Percentiles rank a stretch among this genome's conserved stretches.
Conservation (phyloP, 2,113 vertebrate species). For the Siniperca chuatsi region DNA sequence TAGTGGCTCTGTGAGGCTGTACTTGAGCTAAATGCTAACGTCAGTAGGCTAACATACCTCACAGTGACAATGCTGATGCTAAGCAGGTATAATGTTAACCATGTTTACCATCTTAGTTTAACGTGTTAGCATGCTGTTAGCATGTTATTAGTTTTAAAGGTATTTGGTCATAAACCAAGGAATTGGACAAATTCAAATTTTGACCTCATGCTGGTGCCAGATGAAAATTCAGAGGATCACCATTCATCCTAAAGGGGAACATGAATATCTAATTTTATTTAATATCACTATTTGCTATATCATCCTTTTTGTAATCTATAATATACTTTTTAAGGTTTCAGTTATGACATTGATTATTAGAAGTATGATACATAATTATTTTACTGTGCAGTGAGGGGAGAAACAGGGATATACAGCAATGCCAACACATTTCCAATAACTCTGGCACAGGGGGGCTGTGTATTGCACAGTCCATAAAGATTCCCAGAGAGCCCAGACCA, state of each 20-base stretch:
- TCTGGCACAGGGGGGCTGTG: constrained; percentile 89
- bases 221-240: not conserved
- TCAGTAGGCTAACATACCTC: not conserved
- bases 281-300: not conserved
- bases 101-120: not conserved
- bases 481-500: constrained; percentile 90
- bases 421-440: constrained; percentile 15
- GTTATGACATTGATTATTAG: not conserved
- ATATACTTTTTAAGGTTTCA: not conserved
- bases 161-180: not conserved
- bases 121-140: not conserved
- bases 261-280: not conserved
- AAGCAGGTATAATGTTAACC: not conserved
- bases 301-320: not conserved
- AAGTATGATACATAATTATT: not conserved
- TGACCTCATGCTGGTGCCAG: not conserved
- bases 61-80: not conserved
- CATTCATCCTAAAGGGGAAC: not conserved
- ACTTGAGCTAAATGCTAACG: not conserved
- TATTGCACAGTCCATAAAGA: constrained; percentile 95
- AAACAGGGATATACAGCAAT: not conserved
- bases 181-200: not conserved
- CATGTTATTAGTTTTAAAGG: not conserved
- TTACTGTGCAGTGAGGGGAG: not conserved
- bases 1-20: not conserved